A percentile compares a stretch with the other conserved stretches of the same genome.
phyloP scores from a whole-genome alignment of 1,140 invertebrate genomes.

The Aphis gossypii region DNA sequence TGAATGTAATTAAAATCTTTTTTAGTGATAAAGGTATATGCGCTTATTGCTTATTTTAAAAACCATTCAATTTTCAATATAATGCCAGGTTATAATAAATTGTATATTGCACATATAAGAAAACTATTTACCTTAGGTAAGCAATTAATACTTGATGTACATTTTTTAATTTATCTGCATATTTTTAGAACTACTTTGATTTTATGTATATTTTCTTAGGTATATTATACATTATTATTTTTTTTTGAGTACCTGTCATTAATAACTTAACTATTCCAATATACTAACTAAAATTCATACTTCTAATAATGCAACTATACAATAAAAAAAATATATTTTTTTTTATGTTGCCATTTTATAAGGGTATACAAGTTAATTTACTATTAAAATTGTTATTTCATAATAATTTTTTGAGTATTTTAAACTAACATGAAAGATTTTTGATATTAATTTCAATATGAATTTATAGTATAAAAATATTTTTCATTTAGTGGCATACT shows the following conservation, averaged over 20 bases:
- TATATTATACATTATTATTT: neutral
- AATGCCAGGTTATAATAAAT: neutral
- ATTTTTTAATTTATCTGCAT: neutral
- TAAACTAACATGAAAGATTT: neutral
- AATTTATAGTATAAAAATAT: neutral
- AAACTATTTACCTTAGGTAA: neutral
- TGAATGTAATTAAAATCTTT: conserved; percentile 28
- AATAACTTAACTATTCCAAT: neutral
- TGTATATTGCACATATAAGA: neutral
- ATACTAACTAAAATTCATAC: neutral
- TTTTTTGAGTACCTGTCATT: neutral
- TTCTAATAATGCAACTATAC: neutral
- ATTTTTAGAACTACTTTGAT: neutral
- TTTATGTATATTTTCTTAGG: neutral
- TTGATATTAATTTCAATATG: too few species aligned
- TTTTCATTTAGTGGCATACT: neutral
- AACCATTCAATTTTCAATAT: neutral
- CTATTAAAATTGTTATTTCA: neutral
- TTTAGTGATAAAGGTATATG: neutral
- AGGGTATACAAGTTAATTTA: neutral
- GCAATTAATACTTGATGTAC: neutral
- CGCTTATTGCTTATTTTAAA: neutral
- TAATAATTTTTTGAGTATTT: neutral
- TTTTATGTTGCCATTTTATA: neutral
- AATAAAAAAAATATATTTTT: neutral